Conservation (phyloP, 2,888 invertebrate species). For the Liposcelis brunnea region DNA sequence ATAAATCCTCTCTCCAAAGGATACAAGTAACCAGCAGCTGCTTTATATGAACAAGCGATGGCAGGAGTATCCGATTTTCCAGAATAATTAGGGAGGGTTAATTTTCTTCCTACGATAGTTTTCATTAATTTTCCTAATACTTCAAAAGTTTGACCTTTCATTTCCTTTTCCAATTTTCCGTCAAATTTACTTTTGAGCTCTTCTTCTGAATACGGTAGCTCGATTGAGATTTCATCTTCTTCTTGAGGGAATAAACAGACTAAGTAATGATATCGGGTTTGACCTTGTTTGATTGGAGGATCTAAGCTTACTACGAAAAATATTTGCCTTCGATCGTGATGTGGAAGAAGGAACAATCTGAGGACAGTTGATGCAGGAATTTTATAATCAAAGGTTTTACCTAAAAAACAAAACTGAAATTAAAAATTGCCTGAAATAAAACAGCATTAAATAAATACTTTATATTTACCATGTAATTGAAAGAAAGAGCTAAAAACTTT, state of each 20-base stretch:
- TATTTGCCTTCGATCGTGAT: slow-evolving; percentile 95
- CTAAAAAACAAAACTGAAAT: slow-evolving; percentile 21
- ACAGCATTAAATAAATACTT: not conserved
- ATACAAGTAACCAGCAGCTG: slow-evolving; percentile 91
- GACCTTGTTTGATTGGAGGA: slow-evolving; percentile 98
- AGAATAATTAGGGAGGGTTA: slow-evolving; percentile 87
- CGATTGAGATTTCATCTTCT: slow-evolving; percentile 74
- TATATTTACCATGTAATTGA: slow-evolving; percentile 60
- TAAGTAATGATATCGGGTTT: slow-evolving; percentile 93
- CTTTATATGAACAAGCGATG: slow-evolving; percentile 91
- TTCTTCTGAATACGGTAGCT: slow-evolving; percentile 78
- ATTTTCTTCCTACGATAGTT: slow-evolving; percentile 79
- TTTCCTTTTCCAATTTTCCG: slow-evolving; percentile 74
- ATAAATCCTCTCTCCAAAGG: slow-evolving; percentile 96
- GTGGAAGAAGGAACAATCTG: slow-evolving; percentile 83
- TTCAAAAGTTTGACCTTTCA: slow-evolving; percentile 87
- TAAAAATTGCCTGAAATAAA: too few species aligned
- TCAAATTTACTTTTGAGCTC: slow-evolving; percentile 88
- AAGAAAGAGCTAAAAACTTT: slow-evolving; percentile 84
- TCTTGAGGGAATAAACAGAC: slow-evolving; percentile 89
- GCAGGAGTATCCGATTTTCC: slow-evolving; percentile 77
- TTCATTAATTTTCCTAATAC: slow-evolving; percentile 95
- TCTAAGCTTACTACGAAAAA: slow-evolving; percentile 93
- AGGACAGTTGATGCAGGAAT: slow-evolving; percentile 95
- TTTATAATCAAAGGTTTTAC: slow-evolving; percentile 99